Evolutionary conservation across 2,797 vertebrate genomes (phyloP), one percentile per base, ranked within the genome.

Genomic region (Esox lucius): DNA sequence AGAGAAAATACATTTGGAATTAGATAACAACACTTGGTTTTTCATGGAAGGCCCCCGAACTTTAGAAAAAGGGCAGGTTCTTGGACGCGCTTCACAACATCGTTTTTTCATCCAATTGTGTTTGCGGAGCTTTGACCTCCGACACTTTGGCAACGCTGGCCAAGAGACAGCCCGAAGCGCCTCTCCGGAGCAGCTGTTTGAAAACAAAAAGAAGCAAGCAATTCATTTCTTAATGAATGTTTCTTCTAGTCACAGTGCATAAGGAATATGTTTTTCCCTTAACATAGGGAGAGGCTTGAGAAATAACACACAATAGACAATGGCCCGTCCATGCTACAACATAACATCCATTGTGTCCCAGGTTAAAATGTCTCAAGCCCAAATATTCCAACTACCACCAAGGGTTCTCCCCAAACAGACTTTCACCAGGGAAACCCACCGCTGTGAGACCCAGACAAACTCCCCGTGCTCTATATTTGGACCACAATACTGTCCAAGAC

Each of bases 261-360:
- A 74, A 31, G 28, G 65, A 70, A 82, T 6, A 53, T 65, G 70
- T 87, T 83, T 81, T 87, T 82, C 85, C 78, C 67, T 81, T 85
- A 84, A 83, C 73, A 74, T 75, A 68, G 85, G 87, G 87, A 68
- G 87, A 92, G 84, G 78, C 85, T 73, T 61, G 17, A 83, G 71
- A 81, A 83, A 78, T 79, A 73, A 31, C 28, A 78, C 65, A 91
- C 89, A 92, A 91, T 90, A 71, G 87, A 92, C 91, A 92, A 91
- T 91, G 81, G 84, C 70, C 62, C 75, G 75, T 86, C 77, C 6
- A 48, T 77, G 86, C 87, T 80, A 88, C 87, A 86, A 89, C 87
- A 90, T 53, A 76, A 81, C 77, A 90, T 91, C 81, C 77, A 90
- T 92, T 91, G 86, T 93, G 77, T 77, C 77, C 68, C 75, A 16